Evolutionary conservation across 2,797 vertebrate genomes (phyloP).

Genomic region (Catamblyrhynchus diadema): DNA sequence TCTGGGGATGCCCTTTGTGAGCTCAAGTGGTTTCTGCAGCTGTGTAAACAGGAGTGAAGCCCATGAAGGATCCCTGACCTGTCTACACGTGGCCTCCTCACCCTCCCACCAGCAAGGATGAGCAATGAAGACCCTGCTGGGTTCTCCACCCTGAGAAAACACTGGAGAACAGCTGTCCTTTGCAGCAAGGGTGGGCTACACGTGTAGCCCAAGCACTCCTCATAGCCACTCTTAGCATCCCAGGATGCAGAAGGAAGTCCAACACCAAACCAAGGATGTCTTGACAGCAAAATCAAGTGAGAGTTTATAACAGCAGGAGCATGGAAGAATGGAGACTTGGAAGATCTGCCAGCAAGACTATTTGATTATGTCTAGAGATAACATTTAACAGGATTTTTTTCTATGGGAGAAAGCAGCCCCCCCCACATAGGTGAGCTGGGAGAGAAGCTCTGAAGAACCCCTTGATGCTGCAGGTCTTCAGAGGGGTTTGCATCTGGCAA

Average conservation of each 20-base stretch:
- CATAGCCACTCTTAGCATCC: rapidly evolving
- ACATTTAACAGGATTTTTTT: background rate
- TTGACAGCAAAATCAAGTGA: background rate
- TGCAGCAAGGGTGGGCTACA: background rate
- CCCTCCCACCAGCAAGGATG: background rate
- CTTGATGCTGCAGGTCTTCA: background rate
- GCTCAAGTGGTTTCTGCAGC: constrained; percentile 16
- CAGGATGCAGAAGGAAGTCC: background rate
- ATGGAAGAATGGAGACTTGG: background rate
- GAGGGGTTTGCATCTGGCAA: background rate
- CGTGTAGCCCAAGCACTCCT: background rate
- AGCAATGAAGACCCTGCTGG: background rate
- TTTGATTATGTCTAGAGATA: background rate
- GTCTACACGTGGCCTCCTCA: background rate
- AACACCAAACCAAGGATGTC: background rate
- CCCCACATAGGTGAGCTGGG: background rate
- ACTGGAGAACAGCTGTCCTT: background rate
- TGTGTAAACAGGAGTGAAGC: constrained; percentile 36
- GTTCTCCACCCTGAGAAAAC: constrained; percentile 4
- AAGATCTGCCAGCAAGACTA: background rate
- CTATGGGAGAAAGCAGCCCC: background rate
- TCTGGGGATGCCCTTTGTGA: background rate
- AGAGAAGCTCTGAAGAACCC: background rate
- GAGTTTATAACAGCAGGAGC: background rate
- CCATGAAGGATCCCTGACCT: background rate